Conservation (phyloP, 35 echinoderm and acorn worm genomes). For the Lytechinus pictus region DNA sequence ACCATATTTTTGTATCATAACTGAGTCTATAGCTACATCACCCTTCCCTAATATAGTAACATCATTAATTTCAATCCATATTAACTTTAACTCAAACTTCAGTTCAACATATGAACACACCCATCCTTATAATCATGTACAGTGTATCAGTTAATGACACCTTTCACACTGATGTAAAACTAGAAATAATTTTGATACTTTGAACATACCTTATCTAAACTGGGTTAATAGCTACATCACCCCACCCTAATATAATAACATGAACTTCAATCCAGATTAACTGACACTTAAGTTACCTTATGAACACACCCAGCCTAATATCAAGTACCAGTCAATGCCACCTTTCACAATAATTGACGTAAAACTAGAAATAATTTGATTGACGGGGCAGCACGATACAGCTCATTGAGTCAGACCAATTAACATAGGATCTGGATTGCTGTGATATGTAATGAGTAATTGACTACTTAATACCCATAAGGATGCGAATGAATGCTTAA, state of each 20-base stretch:
- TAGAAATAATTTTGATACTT: no score
- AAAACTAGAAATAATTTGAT: background rate
- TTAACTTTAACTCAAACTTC: background rate
- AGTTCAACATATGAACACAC: background rate
- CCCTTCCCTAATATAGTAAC: background rate
- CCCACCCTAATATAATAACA: background rate
- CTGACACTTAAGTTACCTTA: background rate
- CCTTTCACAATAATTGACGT: background rate
- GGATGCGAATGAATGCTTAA: background rate
- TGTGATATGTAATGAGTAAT: background rate
- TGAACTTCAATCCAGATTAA: background rate
- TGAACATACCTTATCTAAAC: no score
- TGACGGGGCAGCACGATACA: background rate
- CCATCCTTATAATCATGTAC: background rate
- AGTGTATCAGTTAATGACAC: no score
- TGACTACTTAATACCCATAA: background rate
- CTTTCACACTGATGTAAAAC: no score
- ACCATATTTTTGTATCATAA: no score
- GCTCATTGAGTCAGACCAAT: background rate
- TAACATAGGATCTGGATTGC: background rate
- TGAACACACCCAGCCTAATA: background rate
- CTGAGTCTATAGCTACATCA: background rate
- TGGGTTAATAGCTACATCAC: background rate
- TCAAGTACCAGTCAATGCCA: background rate
- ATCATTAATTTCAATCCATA: background rate